Evolutionary conservation across 2,113 vertebrate species (phyloP).

Genomic region (Melanerpes aurifrons): DNA sequence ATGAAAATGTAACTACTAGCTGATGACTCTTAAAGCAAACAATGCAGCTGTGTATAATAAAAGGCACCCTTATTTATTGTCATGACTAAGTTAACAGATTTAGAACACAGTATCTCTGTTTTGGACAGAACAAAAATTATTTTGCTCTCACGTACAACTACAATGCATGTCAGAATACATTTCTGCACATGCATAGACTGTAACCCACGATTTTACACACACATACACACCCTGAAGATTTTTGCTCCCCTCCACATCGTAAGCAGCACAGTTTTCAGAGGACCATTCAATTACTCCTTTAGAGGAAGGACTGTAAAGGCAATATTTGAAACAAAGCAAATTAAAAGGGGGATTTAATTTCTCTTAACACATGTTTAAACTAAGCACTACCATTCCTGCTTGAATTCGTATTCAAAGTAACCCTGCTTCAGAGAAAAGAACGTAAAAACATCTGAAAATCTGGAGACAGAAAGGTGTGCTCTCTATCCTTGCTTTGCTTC

Average conservation of each 20-base stretch:
- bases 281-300: slow-evolving; percentile 43
- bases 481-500: slow-evolving; percentile 20
- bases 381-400: background rate
- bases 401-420: background rate
- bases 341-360: background rate
- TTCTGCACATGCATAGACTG: slow-evolving; percentile 11
- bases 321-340: slow-evolving; percentile 30
- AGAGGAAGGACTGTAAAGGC: slow-evolving; percentile 11
- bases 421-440: background rate
- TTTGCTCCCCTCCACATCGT: background rate
- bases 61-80: slow-evolving; percentile 71
- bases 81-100: slow-evolving; percentile 52
- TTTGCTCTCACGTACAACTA: slow-evolving; percentile 48
- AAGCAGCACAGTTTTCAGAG: slow-evolving; percentile 53
- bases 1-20: slow-evolving; percentile 59
- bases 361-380: background rate
- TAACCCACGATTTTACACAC: slow-evolving; percentile 19
- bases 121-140: slow-evolving; percentile 57
- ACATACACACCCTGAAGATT: background rate
- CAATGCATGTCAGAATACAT: slow-evolving; percentile 51
- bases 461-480: background rate
- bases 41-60: slow-evolving; percentile 70
- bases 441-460: slow-evolving; percentile 14
- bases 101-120: slow-evolving; percentile 64
- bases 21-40: slow-evolving; percentile 57